Evolutionary conservation across 2,888 invertebrate species (phyloP).

Genomic region (Eupithecia subumbrata): DNA sequence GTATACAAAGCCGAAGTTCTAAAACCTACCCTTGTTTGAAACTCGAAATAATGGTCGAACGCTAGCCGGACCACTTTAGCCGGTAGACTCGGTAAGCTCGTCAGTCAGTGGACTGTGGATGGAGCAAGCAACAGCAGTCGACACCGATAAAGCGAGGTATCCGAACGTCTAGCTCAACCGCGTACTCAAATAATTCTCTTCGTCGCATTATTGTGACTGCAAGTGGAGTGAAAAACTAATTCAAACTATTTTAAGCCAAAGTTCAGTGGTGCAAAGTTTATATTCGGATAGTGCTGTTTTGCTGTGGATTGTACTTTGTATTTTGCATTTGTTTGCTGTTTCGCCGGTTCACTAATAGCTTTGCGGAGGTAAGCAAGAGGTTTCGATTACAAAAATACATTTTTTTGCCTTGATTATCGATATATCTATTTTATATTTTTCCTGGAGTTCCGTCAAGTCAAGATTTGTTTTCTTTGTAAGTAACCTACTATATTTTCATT

Average conservation of each 20-base stretch:
- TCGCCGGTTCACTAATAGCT: slow-evolving; percentile 73
- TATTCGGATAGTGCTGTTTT: slow-evolving; percentile 51
- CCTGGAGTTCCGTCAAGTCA: neutral
- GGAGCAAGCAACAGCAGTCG: slow-evolving; percentile 50
- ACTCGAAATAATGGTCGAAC: slow-evolving; percentile 17
- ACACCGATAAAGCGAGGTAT: slow-evolving; percentile 56
- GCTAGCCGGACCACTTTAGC: slow-evolving; percentile 4
- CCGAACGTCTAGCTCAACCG: slow-evolving; percentile 60
- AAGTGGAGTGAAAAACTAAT: slow-evolving; percentile 72
- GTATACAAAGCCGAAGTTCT: slow-evolving; percentile 52
- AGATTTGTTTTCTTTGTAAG: neutral
- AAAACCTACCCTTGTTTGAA: slow-evolving; percentile 33
- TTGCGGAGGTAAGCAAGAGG: slow-evolving; percentile 72
- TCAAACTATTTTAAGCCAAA: slow-evolving; percentile 48
- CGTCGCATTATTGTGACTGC: slow-evolving; percentile 72
- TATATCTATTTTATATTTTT: slow-evolving; percentile 6
- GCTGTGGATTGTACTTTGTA: slow-evolving; percentile 51
- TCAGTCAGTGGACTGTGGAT: neutral
- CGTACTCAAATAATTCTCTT: slow-evolving; percentile 69
- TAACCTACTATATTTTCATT: neutral
- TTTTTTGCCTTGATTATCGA: slow-evolving; percentile 27
- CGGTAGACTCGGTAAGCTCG: slow-evolving; percentile 6
- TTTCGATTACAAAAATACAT: slow-evolving; percentile 54
- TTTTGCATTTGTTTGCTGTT: slow-evolving; percentile 65
- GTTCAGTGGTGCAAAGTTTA: slow-evolving; percentile 43